Evolutionary conservation across 2,113 vertebrate genomes (phyloP).

Genomic region (Lepus americanus): DNA sequence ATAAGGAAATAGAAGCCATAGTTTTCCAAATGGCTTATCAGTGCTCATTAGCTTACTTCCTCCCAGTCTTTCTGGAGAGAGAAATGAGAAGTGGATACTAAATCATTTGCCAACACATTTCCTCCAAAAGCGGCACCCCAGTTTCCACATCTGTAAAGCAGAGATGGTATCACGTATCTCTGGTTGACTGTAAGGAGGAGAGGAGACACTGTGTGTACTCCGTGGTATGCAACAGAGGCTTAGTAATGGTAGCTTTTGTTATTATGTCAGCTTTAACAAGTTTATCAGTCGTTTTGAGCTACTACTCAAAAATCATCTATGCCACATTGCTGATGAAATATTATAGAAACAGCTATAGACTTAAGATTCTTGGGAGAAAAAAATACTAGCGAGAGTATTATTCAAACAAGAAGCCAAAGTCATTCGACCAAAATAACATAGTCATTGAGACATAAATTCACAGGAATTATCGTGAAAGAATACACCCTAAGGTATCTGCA

Average conservation of each 20-base stretch:
- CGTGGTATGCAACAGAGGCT: background rate
- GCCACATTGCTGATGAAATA: background rate
- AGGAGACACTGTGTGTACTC: background rate
- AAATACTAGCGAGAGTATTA: conserved; percentile 39
- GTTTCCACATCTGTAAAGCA: background rate
- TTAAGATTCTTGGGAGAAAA: conserved; percentile 15
- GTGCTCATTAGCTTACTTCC: conserved; percentile 26
- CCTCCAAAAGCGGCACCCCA: background rate
- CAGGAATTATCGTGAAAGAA: background rate
- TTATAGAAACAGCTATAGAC: background rate
- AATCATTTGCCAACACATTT: background rate
- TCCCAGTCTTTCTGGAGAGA: conserved; percentile 40
- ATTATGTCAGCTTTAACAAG: background rate
- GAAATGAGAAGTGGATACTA: background rate
- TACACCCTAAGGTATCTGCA: background rate
- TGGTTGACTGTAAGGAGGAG: background rate
- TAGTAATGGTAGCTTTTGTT: background rate
- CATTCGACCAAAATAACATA: conserved; percentile 48
- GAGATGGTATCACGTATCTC: background rate
- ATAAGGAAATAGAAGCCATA: background rate
- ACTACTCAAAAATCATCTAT: conserved; percentile 11
- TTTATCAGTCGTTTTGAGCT: background rate
- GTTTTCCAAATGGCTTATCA: conserved; percentile 22
- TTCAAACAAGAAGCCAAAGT: conserved; percentile 53
- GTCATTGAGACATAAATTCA: background rate